Percentiles rank a stretch among this genome's conserved stretches.
phyloP scores from a whole-genome alignment of 2,888 invertebrate genomes.

The Hypomecis atomaria region DNA sequence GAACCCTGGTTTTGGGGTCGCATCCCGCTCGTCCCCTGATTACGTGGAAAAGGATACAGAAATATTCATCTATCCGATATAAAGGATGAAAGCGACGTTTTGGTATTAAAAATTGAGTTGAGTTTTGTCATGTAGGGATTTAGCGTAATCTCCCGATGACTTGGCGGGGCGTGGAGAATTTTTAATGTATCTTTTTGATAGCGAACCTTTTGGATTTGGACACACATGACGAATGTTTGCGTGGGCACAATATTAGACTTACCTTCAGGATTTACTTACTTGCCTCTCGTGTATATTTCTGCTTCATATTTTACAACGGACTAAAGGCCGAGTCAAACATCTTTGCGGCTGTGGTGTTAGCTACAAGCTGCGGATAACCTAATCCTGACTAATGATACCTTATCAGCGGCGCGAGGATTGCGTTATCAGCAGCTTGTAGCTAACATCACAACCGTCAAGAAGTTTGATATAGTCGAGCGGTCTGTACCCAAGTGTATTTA shows the following conservation, averaged over 20 bases:
- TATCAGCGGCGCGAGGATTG: too few relatives aligned
- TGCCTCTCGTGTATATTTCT: too few relatives aligned
- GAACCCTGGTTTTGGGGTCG: constrained; percentile 27
- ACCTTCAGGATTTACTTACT: neutral
- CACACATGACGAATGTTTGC: neutral
- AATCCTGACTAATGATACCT: too few relatives aligned
- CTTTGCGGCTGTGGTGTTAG: too few relatives aligned
- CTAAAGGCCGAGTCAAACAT: too few relatives aligned
- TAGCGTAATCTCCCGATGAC: constrained; percentile 21
- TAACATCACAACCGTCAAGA: too few relatives aligned
- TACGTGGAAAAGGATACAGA: constrained; percentile 33
- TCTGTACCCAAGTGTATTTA: too few relatives aligned
- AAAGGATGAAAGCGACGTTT: constrained; percentile 29
- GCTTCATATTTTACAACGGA: too few relatives aligned
- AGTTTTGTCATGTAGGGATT: constrained; percentile 15
- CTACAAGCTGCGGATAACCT: too few relatives aligned
- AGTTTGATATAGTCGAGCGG: too few relatives aligned
- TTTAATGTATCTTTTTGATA: constrained; percentile 1
- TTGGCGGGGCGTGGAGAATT: neutral
- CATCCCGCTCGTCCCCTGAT: constrained; percentile 32
- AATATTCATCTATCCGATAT: constrained; percentile 31
- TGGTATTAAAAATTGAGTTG: constrained; percentile 26
- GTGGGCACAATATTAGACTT: neutral
- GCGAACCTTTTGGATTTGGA: neutral
- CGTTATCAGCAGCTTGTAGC: too few relatives aligned